Evolutionary conservation across 2,797 vertebrate genomes (phyloP).

Genomic region (Melanotaenia maccullochi): DNA sequence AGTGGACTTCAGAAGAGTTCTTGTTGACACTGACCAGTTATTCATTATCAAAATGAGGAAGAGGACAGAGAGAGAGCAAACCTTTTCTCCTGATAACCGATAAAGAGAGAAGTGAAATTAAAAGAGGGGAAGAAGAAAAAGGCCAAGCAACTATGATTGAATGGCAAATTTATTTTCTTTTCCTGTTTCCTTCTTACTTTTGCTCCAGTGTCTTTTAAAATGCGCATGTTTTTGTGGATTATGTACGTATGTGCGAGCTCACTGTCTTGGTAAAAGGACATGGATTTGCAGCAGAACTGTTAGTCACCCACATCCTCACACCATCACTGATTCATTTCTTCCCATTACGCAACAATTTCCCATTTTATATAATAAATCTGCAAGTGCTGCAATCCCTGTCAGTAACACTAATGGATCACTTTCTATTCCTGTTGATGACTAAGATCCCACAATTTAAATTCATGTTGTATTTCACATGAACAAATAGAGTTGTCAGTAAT

Average conservation of each 20-base stretch:
- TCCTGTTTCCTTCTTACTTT: slow-evolving; percentile 39
- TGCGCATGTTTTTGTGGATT: neutral
- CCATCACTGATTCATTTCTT: slow-evolving; percentile 52
- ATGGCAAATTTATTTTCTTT: slow-evolving; percentile 18
- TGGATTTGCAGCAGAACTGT: slow-evolving; percentile 13
- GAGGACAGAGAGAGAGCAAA: slow-evolving; percentile 42
- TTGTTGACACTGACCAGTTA: slow-evolving; percentile 54
- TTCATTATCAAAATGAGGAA: slow-evolving; percentile 45
- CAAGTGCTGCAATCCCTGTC: neutral
- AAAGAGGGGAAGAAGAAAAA: slow-evolving; percentile 10
- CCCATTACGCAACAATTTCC: slow-evolving; percentile 37
- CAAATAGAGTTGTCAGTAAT: slow-evolving; percentile 6
- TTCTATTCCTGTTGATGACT: slow-evolving; percentile 16
- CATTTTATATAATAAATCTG: slow-evolving; percentile 25
- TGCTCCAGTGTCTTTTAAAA: neutral
- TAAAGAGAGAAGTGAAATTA: slow-evolving; percentile 18
- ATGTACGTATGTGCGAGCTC: neutral
- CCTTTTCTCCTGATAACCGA: slow-evolving; percentile 39
- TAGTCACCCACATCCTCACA: slow-evolving; percentile 40
- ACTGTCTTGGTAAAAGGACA: slow-evolving; percentile 7
- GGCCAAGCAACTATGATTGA: neutral
- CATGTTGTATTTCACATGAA: neutral
- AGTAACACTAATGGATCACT: slow-evolving; percentile 17
- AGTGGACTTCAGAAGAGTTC: slow-evolving; percentile 21
- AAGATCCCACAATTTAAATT: slow-evolving; percentile 2